phyloP scores from a whole-genome alignment of 2,113 vertebrate genomes.

The Aleadryas rufinucha region DNA sequence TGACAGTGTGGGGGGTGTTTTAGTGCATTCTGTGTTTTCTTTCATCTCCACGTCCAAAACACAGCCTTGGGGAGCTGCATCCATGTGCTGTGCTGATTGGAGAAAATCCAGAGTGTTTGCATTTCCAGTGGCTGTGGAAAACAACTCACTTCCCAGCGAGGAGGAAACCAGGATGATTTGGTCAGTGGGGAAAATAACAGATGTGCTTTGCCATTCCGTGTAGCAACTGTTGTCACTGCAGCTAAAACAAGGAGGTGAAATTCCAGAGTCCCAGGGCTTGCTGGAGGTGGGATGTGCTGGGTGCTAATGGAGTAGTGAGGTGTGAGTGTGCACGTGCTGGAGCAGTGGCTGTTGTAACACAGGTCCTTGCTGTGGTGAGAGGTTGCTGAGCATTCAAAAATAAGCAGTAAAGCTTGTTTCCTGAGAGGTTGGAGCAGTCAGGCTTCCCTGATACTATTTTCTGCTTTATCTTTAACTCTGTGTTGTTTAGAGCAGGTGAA shows the following conservation, averaged over 20 bases:
- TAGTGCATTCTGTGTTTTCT: background rate
- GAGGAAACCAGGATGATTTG: background rate
- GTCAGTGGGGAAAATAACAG: background rate
- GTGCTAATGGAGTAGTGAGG: background rate
- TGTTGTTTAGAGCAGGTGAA: background rate
- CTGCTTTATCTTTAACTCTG: background rate
- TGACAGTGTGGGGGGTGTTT: background rate
- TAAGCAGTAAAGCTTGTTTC: background rate
- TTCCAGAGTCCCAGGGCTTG: background rate
- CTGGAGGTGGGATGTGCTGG: background rate
- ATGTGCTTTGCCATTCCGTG: background rate
- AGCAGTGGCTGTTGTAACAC: background rate
- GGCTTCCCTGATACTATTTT: rapidly evolving
- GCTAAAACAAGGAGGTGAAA: background rate
- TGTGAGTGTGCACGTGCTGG: background rate
- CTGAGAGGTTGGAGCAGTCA: background rate
- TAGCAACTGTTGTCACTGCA: background rate
- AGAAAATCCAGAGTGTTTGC: background rate
- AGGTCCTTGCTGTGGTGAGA: rapidly evolving
- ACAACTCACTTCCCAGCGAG: background rate
- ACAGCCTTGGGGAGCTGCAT: background rate
- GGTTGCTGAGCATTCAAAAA: background rate
- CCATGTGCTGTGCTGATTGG: background rate
- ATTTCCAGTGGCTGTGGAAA: background rate
- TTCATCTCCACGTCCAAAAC: background rate